Evolutionary conservation across 1,140 invertebrate genomes (phyloP).

Genomic region (Telenomus remus): DNA sequence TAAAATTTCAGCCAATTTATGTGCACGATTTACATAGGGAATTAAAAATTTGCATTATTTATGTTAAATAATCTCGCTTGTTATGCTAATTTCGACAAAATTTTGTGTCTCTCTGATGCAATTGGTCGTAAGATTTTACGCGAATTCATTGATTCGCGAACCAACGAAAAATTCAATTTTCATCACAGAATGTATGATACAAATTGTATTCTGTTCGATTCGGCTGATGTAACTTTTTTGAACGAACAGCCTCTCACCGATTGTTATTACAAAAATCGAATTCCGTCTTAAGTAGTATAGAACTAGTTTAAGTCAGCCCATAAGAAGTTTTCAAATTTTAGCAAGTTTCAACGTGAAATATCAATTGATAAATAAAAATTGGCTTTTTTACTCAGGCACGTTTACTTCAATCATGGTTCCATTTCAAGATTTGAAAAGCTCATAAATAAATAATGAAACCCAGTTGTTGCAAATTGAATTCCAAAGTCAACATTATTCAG

Average conservation of each 20-base stretch:
- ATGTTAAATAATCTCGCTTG: slow-evolving; percentile 48
- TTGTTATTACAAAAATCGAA: slow-evolving; percentile 29
- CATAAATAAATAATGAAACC: too few species aligned
- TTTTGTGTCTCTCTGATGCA: slow-evolving; percentile 2
- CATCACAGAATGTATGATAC: slow-evolving; percentile 40
- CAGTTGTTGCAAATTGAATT: too few species aligned
- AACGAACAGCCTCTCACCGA: slow-evolving; percentile 33
- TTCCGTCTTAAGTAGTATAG: slow-evolving; percentile 46
- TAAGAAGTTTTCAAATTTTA: too few species aligned
- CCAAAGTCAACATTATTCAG: not conserved
- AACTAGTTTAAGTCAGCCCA: slow-evolving; percentile 45
- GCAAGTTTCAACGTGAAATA: too few species aligned
- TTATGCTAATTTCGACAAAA: slow-evolving; percentile 43
- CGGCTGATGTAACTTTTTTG: slow-evolving; percentile 34
- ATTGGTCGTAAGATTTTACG: not conserved
- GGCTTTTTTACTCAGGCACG: too few species aligned
- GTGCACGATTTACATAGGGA: slow-evolving; percentile 42
- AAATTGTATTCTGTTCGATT: slow-evolving; percentile 26
- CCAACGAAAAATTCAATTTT: slow-evolving; percentile 26
- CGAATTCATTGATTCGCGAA: slow-evolving; percentile 32
- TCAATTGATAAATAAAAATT: too few species aligned
- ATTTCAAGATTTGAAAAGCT: too few species aligned
- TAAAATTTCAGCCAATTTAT: slow-evolving; percentile 40
- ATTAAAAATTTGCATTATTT: slow-evolving; percentile 56
- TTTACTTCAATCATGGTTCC: not conserved